Evolutionary conservation across 2,113 vertebrate genomes (phyloP), one percentile per base, ranked within the genome.

Genomic region (Pholis gunnellus): DNA sequence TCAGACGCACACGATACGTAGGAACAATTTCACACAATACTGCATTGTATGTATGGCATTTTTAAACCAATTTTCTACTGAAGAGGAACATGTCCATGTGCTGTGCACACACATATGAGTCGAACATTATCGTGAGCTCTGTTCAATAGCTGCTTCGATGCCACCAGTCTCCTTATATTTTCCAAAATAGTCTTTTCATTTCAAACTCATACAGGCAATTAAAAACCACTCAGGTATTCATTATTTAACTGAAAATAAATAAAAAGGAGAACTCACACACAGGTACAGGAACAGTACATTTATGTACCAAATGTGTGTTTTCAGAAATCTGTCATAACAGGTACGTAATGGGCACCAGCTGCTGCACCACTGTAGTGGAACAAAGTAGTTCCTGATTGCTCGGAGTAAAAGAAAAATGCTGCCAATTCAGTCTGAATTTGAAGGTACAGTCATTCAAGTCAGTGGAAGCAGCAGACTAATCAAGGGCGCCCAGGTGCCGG

Each of bases 311-410:
- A 38, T 42, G 66, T 46, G 40, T 5, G 4, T 54, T 72, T 79
- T 64, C 25, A 71, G 2, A 20, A 1, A 15, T 61, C 9, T 61
- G 15, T 17, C 15, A 38, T 6, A 6, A 40, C 18, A 18, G 44
- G 17, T 6, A 42, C 0, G 0, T 40, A 72, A 79, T 42, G 34
- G 44, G 17, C 10, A 7, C 56, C 22, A 52, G 67, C 42, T 79
- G 44, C 57, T 40, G 44, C 40, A 63, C 44, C 6, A 71, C 42
- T 34, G 13, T 5, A 15, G 18, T 36, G 29, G 31, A 60, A 31
- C 50, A 46, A 60, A 60, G 66, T 46, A 25, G 44, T 18, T 57
- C 20, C 78, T 65, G 36, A 56, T 34, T 44, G 78, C 68, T 44
- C 20, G 48, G 48, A 50, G 20, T 22, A 50, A 50, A 7, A 20